phyloP scores from a whole-genome alignment of 92 coral and sea anemone species.

The Isaurus tuberculatus region DNA sequence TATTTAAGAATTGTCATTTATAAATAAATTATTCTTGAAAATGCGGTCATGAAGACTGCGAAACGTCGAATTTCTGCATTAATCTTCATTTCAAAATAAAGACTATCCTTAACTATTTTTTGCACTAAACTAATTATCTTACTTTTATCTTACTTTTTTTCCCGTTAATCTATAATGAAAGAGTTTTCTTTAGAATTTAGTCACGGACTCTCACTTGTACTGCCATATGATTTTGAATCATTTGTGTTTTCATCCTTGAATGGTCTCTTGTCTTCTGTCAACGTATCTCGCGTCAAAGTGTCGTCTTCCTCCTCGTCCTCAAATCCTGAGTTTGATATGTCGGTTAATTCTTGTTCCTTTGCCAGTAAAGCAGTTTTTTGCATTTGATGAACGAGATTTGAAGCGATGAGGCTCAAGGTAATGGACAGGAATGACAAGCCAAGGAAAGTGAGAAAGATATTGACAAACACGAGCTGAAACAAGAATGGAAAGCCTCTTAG shows the following conservation, averaged over 20 bases:
- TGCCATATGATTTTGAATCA: constrained; percentile 86
- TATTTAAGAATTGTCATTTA: too few species aligned
- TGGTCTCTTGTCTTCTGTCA: constrained; percentile 61
- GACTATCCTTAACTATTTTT: too few species aligned
- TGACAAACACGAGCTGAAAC: constrained; percentile 75
- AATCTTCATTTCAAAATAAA: too few species aligned
- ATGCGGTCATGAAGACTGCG: too few species aligned
- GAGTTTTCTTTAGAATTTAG: too few species aligned
- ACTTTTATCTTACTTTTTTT: too few species aligned
- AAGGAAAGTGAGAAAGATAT: constrained; percentile 73
- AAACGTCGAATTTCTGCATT: too few species aligned
- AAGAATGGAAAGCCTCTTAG: neutral
- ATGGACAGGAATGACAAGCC: constrained; percentile 84
- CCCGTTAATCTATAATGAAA: too few species aligned
- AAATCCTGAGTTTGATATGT: constrained; percentile 62
- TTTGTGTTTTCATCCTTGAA: constrained; percentile 61
- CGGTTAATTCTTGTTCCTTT: constrained; percentile 76
- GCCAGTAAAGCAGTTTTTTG: constrained; percentile 78
- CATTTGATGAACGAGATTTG: constrained; percentile 83
- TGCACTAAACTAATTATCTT: too few species aligned
- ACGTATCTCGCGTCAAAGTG: constrained; percentile 25
- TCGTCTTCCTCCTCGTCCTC: constrained; percentile 61
- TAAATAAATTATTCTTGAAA: too few species aligned
- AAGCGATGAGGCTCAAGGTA: constrained; percentile 85
- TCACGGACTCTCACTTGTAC: constrained; percentile 60